Evolutionary conservation across 53 echinoderm and acorn worm genomes (phyloP).

Genomic region (Henricia sp.): DNA sequence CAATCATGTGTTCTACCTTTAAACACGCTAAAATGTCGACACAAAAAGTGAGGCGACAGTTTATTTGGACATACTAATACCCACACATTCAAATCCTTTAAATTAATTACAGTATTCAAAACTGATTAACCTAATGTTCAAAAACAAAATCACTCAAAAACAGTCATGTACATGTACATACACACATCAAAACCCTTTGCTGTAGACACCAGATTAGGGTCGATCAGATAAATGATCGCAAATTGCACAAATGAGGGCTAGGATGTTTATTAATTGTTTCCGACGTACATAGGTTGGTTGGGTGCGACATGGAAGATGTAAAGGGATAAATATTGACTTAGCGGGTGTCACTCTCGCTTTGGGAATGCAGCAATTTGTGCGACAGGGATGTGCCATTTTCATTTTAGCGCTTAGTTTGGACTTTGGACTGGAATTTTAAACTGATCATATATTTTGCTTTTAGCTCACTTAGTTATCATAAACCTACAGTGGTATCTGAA

Average conservation of each 20-base stretch:
- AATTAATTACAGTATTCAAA: no score
- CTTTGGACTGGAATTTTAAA: not conserved
- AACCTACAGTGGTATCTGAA: no score
- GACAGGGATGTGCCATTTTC: slow-evolving; percentile 6
- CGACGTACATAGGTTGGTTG: not conserved
- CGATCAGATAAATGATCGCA: not conserved
- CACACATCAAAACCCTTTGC: no score
- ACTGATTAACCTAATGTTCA: no score
- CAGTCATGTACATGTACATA: no score
- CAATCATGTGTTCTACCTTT: no score
- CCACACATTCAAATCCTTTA: no score
- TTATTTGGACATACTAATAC: not conserved
- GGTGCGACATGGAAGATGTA: not conserved
- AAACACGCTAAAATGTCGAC: no score
- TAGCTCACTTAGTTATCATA: no score
- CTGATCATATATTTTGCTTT: no score
- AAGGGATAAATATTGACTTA: not conserved
- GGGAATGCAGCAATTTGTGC: not conserved
- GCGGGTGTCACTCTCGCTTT: not conserved
- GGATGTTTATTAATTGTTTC: not conserved
- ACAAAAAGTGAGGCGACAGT: no score
- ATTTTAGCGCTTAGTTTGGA: not conserved
- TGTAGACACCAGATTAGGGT: not conserved
- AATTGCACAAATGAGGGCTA: not conserved
- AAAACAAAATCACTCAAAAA: no score